Conservation (phyloP, 1,140 invertebrate species). For the Oncopodura yosiiana region DNA sequence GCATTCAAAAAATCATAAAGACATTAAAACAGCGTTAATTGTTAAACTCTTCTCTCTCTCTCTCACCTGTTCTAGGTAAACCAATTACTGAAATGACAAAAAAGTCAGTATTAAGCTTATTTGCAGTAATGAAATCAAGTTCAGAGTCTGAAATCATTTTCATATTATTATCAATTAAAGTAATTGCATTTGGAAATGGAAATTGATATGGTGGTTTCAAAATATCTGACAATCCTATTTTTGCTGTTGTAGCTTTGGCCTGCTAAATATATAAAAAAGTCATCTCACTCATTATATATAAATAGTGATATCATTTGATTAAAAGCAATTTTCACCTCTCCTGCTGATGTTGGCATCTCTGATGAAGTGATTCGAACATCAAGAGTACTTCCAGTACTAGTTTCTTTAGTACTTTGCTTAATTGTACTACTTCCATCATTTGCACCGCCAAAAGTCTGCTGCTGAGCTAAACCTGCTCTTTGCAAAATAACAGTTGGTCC, state of each 20-base stretch:
- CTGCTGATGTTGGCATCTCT: no score
- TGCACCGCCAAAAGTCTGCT: neutral
- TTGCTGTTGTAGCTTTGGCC: neutral
- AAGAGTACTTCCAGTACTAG: no score
- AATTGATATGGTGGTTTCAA: constrained; percentile 15
- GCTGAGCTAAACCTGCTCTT: neutral
- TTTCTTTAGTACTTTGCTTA: no score
- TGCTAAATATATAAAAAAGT: neutral
- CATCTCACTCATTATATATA: neutral
- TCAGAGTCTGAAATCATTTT: constrained; percentile 4
- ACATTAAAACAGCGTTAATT: no score
- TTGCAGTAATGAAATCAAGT: constrained; percentile 11
- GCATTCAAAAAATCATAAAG: neutral
- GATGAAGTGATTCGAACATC: no score
- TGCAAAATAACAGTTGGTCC: constrained; percentile 14
- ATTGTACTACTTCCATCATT: neutral
- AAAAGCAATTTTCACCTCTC: no score
- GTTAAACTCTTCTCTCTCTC: neutral
- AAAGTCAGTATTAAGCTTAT: constrained; percentile 20
- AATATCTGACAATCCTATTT: neutral
- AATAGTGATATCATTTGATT: no score
- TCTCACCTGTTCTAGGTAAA: constrained; percentile 14
- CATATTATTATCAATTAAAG: constrained; percentile 16
- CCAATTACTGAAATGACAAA: constrained; percentile 26
- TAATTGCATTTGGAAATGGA: constrained; percentile 17